A percentile compares a stretch with the other conserved stretches of the same genome.
phyloP scores from a whole-genome alignment of 2,797 vertebrate genomes.

The Gobio occitaniae region DNA sequence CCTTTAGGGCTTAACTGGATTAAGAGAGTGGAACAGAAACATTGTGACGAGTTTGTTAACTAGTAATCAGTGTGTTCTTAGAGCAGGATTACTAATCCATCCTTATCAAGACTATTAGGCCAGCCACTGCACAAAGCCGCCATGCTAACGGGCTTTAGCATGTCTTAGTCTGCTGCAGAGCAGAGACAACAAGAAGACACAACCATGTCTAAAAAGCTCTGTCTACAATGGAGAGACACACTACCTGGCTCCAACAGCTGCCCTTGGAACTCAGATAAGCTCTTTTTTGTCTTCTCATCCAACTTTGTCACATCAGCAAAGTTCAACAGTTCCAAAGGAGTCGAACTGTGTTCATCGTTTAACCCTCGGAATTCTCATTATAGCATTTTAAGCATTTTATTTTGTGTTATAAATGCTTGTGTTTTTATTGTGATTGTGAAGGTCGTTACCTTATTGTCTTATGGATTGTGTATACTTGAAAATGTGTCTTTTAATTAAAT shows the following conservation, averaged over 20 bases:
- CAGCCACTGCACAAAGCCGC: slow-evolving; percentile 59
- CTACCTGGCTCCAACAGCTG: slow-evolving; percentile 51
- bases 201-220: slow-evolving; percentile 60
- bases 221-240: slow-evolving; percentile 54
- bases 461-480: neutral
- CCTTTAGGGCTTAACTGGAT: slow-evolving; percentile 59
- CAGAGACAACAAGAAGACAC: slow-evolving; percentile 58
- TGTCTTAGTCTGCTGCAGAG: slow-evolving; percentile 55
- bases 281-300: slow-evolving; percentile 25
- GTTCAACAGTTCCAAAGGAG: slow-evolving; percentile 11
- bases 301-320: slow-evolving; percentile 23
- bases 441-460: neutral
- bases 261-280: slow-evolving; percentile 50
- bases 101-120: slow-evolving; percentile 59
- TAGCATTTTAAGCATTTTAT: neutral
- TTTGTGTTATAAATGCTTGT: neutral
- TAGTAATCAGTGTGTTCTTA: slow-evolving; percentile 60
- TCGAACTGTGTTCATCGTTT: neutral
- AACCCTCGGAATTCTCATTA: neutral
- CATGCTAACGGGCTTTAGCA: slow-evolving; percentile 63
- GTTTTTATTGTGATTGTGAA: neutral
- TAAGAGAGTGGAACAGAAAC: slow-evolving; percentile 64
- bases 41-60: slow-evolving; percentile 65
- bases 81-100: slow-evolving; percentile 61
- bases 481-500: neutral